Base-by-base conservation (phyloP, 2,888 invertebrate species). In the Pelosia muscerda region DNA sequence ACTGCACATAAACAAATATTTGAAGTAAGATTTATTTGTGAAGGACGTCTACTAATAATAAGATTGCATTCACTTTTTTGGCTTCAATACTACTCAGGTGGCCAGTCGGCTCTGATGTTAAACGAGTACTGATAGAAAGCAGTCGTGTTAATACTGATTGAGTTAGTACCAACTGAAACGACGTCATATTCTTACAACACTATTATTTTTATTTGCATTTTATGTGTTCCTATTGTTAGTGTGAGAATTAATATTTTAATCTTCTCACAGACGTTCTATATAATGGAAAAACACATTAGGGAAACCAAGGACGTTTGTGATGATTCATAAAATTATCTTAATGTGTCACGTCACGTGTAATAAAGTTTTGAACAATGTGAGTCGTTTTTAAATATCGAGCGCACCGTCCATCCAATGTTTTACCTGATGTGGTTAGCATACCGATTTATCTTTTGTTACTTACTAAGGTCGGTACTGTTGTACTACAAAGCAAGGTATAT, bases 81-180 rank as follows among this genome's bases (percentile, higher is more conserved):
- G 76, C 26, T 78, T 79, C 69, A 23, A 26, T 34, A 25, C 26
- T 26, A 49, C 58, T 61, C 49, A 63, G 63, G 62, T 73, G 74
- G 53, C 69, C 31, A 60, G 63, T 61, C 54, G 34, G 66, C 69
- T 57, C 81, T 61, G 55, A 31, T 42, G 74, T 71, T 69, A 59
- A 65, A 60, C 66, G 61, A 54, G 56, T 65, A 78, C 79, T 72
- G 72, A 72, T 69, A 64, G 65, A 78, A 73, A 81, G 56, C 69
- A 68, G 65, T 73, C 70, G 75, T 71, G 64, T 62, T 62, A 66
- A 75, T 65, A 69, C 53, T 76, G 56, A 65, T 69, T 71, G 68
- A 70, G 63, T 72, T 59, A 69, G 58, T 63, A 66, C 26, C 58
- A 26, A 66, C 55, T 65, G 53, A 13, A 42, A 25, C 58, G 22